Evolutionary conservation across 2,113 vertebrate species (phyloP).

Genomic region (Rhipidura dahli): DNA sequence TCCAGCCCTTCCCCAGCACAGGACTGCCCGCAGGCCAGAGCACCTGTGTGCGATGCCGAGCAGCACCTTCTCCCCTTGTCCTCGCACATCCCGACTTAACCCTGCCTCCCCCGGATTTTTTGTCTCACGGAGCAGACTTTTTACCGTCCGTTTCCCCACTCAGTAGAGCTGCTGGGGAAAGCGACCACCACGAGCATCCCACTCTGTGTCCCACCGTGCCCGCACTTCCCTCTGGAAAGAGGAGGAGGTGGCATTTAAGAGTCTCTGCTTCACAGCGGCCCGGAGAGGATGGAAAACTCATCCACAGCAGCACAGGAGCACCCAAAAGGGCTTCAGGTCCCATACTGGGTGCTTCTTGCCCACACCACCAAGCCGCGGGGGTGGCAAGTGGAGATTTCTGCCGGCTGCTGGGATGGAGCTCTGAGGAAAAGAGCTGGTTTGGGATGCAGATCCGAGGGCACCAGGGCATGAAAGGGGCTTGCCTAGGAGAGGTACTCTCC

Average conservation of each 20-base stretch:
- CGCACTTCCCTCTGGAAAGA: fast-evolving
- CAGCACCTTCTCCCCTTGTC: not conserved
- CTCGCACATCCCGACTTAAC: not conserved
- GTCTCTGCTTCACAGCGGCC: not conserved
- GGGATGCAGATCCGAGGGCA: not conserved
- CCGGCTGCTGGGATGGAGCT: not conserved
- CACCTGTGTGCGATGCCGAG: not conserved
- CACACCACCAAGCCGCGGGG: not conserved
- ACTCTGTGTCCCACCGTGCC: not conserved
- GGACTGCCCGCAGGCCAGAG: not conserved
- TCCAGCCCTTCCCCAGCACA: too few relatives aligned
- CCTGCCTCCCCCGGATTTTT: not conserved
- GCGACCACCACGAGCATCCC: not conserved
- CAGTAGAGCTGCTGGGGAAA: fast-evolving
- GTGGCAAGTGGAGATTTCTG: not conserved
- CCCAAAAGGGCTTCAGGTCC: fast-evolving
- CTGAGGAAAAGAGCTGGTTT: not conserved
- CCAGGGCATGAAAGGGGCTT: fast-evolving
- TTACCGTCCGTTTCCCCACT: fast-evolving
- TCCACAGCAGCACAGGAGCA: not conserved
- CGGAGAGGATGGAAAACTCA: not conserved
- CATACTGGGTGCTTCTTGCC: not conserved
- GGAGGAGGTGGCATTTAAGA: not conserved
- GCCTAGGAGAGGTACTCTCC: not conserved
- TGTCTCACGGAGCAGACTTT: not conserved